Evolutionary conservation across 2,888 invertebrate genomes (phyloP).

Genomic region (Pheosia gnoma): DNA sequence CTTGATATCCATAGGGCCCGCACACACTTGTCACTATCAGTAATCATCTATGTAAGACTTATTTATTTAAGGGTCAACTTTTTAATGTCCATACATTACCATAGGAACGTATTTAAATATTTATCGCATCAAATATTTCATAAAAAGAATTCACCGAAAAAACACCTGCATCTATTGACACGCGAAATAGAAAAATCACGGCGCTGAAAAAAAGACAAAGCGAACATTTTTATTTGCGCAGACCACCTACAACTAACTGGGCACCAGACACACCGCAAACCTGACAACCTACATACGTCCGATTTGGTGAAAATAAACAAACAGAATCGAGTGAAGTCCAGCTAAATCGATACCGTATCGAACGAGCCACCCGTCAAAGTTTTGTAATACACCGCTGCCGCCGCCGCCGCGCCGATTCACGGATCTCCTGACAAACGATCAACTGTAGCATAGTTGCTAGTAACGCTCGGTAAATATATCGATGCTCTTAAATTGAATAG

Average conservation of each 20-base stretch:
- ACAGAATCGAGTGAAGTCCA: constrained; percentile 58
- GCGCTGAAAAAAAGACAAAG: constrained; percentile 45
- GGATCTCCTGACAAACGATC: constrained; percentile 35
- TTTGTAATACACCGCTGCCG: constrained; percentile 61
- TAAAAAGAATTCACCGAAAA: constrained; percentile 27
- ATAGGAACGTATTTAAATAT: background rate
- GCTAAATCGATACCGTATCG: constrained; percentile 74
- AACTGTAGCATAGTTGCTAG: constrained; percentile 12
- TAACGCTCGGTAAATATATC: background rate
- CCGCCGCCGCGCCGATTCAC: constrained; percentile 27
- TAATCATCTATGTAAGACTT: too few species aligned
- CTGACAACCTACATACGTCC: constrained; percentile 78
- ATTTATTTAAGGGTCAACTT: too few species aligned
- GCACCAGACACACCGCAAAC: constrained; percentile 73
- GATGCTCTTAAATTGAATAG: background rate
- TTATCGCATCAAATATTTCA: background rate
- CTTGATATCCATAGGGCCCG: too few species aligned
- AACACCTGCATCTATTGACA: constrained; percentile 45
- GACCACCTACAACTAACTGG: constrained; percentile 63
- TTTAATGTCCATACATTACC: too few species aligned
- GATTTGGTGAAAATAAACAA: constrained; percentile 74
- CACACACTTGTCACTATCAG: too few species aligned
- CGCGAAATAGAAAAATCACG: constrained; percentile 58
- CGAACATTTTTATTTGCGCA: constrained; percentile 55
- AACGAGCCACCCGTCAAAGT: constrained; percentile 71